These are phyloP conservation scores for Neolamprologus sp. DNA, from an alignment of 2,113 vertebrate genomes.

Conservation along the genomic window DNA sequence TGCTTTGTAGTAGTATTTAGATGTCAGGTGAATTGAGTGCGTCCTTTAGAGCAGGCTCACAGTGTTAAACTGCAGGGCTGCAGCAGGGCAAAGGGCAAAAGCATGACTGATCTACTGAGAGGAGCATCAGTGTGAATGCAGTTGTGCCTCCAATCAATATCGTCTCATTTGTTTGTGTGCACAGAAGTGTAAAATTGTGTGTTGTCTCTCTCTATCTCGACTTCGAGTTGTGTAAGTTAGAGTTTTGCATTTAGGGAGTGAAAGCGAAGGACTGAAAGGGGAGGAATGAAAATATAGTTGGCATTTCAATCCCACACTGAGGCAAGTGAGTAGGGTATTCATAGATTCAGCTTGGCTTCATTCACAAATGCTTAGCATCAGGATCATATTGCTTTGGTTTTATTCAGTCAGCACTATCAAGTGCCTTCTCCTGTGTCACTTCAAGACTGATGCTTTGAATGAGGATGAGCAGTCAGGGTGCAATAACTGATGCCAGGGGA, in stretches of 20 bases:
- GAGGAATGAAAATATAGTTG: conserved; percentile 35
- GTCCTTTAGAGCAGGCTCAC: conserved; percentile 33
- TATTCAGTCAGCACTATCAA: conserved; percentile 21
- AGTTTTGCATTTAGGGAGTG: conserved; percentile 29
- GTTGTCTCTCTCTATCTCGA: conserved; percentile 35
- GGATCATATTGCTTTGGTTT: conserved; percentile 25
- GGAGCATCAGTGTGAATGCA: conserved; percentile 51
- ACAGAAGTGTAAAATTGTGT: conserved; percentile 57
- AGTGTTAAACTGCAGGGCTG: conserved; percentile 56
- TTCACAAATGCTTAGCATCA: conserved; percentile 38
- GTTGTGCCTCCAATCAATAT: conserved; percentile 57
- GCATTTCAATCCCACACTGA: conserved; percentile 36
- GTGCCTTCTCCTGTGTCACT: conserved; percentile 27
- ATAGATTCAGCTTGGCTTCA: conserved; percentile 23
- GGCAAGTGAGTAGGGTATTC: conserved; percentile 13
- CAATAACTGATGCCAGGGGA: neutral
- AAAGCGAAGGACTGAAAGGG: conserved; percentile 1
- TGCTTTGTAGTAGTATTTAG: conserved; percentile 2
- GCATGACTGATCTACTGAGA: conserved; percentile 67
- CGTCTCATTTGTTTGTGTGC: conserved; percentile 65
- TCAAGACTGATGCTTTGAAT: conserved; percentile 14
- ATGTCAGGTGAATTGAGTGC: conserved; percentile 56
- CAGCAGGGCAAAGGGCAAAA: conserved; percentile 41
- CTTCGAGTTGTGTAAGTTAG: conserved; percentile 46
- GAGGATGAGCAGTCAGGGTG: conserved; percentile 14